A percentile compares a stretch with the other conserved stretches of the same genome.
phyloP scores from a whole-genome alignment of 2,797 vertebrate species.

The Gastrophryne carolinensis region DNA sequence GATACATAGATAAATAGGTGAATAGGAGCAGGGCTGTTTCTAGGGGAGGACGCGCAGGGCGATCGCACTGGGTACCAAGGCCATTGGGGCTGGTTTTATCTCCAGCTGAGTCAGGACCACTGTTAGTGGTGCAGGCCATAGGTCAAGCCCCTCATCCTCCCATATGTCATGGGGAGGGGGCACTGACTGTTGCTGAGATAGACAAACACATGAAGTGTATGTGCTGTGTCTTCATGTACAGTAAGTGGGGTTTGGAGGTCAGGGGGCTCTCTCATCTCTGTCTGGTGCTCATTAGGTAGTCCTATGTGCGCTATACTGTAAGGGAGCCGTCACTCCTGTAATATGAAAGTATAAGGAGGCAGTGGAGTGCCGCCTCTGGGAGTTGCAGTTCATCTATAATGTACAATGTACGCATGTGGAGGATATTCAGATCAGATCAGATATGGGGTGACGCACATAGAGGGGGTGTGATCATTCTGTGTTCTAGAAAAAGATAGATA shows the following conservation, averaged over 20 bases:
- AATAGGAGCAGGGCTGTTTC: too few relatives aligned
- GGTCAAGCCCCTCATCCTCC: too few relatives aligned
- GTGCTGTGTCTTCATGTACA: background rate
- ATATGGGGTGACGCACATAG: background rate
- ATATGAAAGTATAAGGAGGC: conserved; percentile 19
- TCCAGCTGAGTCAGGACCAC: too few relatives aligned
- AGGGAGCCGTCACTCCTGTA: background rate
- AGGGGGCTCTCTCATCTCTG: background rate
- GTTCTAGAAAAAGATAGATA: background rate
- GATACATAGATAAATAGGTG: too few relatives aligned
- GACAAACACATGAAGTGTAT: background rate
- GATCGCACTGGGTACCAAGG: too few relatives aligned
- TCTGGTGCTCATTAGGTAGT: conserved; percentile 12
- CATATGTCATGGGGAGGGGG: too few relatives aligned
- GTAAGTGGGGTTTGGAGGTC: background rate
- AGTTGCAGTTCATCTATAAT: conserved; percentile 34
- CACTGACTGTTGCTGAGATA: too few relatives aligned
- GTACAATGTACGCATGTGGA: conserved; percentile 24
- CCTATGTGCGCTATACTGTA: background rate
- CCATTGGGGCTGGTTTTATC: too few relatives aligned
- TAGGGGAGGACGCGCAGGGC: too few relatives aligned
- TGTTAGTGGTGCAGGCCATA: too few relatives aligned
- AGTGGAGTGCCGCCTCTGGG: background rate
- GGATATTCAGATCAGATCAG: background rate
- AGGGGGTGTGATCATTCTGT: background rate